Evolutionary conservation across 2,888 invertebrate genomes (phyloP), one percentile per base, ranked within the genome.

Genomic region (Schrankia costaestrigalis): DNA sequence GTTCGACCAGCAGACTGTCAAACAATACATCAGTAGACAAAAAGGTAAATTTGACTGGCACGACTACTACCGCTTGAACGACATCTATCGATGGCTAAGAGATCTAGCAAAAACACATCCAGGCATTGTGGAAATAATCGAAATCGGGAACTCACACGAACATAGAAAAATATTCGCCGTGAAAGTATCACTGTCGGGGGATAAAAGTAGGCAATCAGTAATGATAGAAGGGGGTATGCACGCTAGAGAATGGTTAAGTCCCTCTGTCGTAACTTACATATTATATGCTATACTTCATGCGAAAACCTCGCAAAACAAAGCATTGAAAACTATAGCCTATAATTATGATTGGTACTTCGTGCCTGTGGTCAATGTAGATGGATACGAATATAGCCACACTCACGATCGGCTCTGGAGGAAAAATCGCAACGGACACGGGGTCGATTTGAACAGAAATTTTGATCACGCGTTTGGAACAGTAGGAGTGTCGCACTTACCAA

Each of bases 191-290:
- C 26, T 66, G 6, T 48, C 30, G 11, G 54, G 47, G 51, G 10
- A 27, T 26, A 38, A 42, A 11, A 11, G 0, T 8, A 26, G 3
- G 12, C 46, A 46, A 21, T 46, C 57, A 2, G 74, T 90, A 7
- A 84, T 91, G 10, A 45, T 91, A 11, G 91, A 92, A 68, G 90
- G 83, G 8, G 90, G 90, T 7, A 92, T 93, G 38, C 93, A 93
- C 57, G 93, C 93, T 0, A 87, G 95, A 25, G 95, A 95, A 75
- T 95, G 93, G 93, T 91, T 93, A 23, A 66, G 89, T 0, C 85
- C 91, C 0, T 91, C 93, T 0, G 33, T 58, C 10, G 89, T 90
- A 0, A 90, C 91, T 0, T 93, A 89, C 45, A 69, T 92, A 3
- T 55, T 90, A 11, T 77, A 90, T 30, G 78, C 91, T 50, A 69